phyloP scores from a whole-genome alignment of 2,888 invertebrate species.

The Temnothorax rugatulus region DNA sequence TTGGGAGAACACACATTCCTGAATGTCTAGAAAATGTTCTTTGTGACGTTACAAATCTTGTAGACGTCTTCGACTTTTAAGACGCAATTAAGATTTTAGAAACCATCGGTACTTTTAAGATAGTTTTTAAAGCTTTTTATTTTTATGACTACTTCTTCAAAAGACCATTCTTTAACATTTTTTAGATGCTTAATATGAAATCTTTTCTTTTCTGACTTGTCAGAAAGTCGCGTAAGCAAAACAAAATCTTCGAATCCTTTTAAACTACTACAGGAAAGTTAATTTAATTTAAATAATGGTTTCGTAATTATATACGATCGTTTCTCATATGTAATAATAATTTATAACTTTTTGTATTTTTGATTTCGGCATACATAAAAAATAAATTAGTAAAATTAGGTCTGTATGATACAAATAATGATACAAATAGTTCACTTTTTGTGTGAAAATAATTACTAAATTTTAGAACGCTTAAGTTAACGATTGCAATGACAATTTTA shows the following conservation, averaged over 20 bases:
- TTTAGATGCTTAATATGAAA: no score
- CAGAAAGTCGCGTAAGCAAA: background rate
- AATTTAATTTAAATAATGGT: conserved; percentile 21
- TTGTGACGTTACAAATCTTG: background rate
- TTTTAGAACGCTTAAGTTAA: background rate
- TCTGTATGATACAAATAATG: no score
- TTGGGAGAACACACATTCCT: background rate
- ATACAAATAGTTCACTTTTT: background rate
- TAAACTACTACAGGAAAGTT: background rate
- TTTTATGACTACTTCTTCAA: background rate
- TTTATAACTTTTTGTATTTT: background rate
- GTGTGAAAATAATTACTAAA: background rate
- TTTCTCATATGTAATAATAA: background rate
- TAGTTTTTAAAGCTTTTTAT: background rate
- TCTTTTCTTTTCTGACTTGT: background rate
- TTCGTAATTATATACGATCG: background rate
- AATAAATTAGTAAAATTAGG: background rate
- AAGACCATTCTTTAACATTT: no score
- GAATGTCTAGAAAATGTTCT: background rate
- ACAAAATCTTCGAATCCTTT: background rate
- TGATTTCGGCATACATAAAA: background rate
- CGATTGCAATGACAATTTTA: background rate
- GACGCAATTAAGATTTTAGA: background rate
- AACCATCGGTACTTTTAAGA: background rate
- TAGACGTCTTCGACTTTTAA: background rate